These are phyloP conservation scores for Sarcophaga bullata DNA, from an alignment of 1,140 invertebrate genomes.

Conservation along the genomic window DNA sequence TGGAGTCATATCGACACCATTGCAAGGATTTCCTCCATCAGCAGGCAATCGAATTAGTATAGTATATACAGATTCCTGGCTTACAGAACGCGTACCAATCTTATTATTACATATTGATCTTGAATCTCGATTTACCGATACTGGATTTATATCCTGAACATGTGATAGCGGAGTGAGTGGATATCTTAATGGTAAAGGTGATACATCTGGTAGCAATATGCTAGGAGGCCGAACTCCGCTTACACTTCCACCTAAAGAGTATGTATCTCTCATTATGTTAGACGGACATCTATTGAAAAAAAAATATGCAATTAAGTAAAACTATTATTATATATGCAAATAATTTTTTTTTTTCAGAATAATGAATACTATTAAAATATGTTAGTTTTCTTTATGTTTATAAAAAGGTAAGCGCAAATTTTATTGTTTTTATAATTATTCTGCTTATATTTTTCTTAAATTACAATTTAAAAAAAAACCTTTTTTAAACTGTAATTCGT, in stretches of 20 bases:
- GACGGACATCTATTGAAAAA: conserved; percentile 75
- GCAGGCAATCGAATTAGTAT: conserved; percentile 89
- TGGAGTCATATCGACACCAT: conserved; percentile 66
- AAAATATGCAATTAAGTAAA: background rate
- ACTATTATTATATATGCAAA: no score
- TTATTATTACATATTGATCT: conserved; percentile 67
- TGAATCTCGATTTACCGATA: conserved; percentile 66
- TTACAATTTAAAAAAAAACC: no score
- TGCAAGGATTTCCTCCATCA: conserved; percentile 66
- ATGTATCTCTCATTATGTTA: conserved; percentile 81
- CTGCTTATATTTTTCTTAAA: no score
- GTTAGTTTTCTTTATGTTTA: no score
- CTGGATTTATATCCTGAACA: conserved; percentile 59
- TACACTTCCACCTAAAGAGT: conserved; percentile 66
- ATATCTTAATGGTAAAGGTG: conserved; percentile 61
- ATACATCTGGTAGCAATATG: conserved; percentile 63
- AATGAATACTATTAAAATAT: no score
- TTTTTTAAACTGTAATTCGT: no score
- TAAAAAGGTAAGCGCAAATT: no score
- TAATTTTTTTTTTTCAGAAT: no score
- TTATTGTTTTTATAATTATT: no score
- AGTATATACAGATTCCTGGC: conserved; percentile 86
- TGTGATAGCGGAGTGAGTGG: conserved; percentile 57
- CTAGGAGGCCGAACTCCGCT: conserved; percentile 61
- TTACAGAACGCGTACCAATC: conserved; percentile 70